Percentiles rank a stretch among this genome's conserved stretches.
Conservation (phyloP, 2,888 invertebrate species). For the Nomada goodeniana region DNA sequence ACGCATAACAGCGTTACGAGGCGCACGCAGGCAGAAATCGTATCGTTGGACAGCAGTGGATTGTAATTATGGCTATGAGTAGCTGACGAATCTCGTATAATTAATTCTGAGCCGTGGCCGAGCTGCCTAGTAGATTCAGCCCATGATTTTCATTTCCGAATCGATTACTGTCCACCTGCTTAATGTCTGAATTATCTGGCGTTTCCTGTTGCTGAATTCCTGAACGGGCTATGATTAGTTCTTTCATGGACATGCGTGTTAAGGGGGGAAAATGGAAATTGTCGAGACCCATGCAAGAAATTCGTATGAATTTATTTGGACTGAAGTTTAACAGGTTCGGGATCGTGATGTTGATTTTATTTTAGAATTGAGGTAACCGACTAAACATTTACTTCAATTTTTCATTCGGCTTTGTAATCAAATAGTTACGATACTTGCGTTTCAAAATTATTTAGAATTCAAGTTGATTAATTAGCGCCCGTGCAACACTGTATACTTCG, state of each 20-base stretch:
- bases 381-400: too few relatives aligned
- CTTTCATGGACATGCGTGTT: neutral
- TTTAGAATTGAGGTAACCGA: too few relatives aligned
- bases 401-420: too few relatives aligned
- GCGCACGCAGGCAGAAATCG: conserved; percentile 29
- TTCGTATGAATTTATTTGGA: too few relatives aligned
- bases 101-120: conserved; percentile 52
- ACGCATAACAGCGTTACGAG: conserved; percentile 19
- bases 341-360: too few relatives aligned
- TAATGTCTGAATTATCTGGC: conserved; percentile 38
- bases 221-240: neutral
- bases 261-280: neutral
- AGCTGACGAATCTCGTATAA: conserved; percentile 59
- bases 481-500: too few relatives aligned
- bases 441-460: too few relatives aligned
- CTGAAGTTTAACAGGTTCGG: too few relatives aligned
- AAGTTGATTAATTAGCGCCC: too few relatives aligned
- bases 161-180: conserved; percentile 50
- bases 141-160: conserved; percentile 54
- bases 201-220: conserved; percentile 13
- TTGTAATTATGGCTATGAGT: conserved; percentile 29
- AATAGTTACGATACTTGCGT: too few relatives aligned
- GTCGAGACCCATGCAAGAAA: too few relatives aligned
- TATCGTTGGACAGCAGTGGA: conserved; percentile 14
- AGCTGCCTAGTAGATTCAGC: conserved; percentile 1